Evolutionary conservation across 2,113 vertebrate species (phyloP).

Genomic region (Nansenia antarctica): DNA sequence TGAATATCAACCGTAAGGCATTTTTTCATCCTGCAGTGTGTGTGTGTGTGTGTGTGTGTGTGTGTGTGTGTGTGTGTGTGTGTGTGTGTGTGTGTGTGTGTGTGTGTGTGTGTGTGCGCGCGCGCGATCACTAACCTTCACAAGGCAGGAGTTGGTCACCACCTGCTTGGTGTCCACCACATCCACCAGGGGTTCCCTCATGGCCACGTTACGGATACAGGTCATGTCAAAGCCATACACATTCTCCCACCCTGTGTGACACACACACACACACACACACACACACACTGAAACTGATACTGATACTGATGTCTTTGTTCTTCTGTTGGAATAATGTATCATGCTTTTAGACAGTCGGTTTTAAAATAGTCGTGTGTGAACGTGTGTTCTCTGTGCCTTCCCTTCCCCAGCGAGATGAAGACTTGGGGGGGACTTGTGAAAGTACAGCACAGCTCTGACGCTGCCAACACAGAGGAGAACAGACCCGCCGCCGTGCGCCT

Average conservation of each 20-base stretch:
- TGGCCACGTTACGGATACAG: constrained; percentile 95
- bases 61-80: no score
- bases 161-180: constrained; percentile 96
- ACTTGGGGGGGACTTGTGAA: constrained; percentile 20
- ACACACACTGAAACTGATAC: constrained; percentile 65
- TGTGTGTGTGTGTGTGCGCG: no score
- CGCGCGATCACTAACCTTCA: constrained; percentile 86
- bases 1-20: no score
- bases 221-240: constrained; percentile 99
- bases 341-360: background rate
- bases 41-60: background rate
- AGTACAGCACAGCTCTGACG: constrained; percentile 32
- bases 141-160: constrained; percentile 95
- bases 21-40: no score
- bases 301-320: no score
- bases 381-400: constrained; percentile 8
- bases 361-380: background rate
- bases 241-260: constrained; percentile 94
- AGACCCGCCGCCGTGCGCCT: constrained; percentile 20
- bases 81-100: no score
- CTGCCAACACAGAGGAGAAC: constrained; percentile 23
- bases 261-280: constrained; percentile 25
- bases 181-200: constrained; percentile 96
- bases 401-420: no score
- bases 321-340: background rate